phyloP scores from a whole-genome alignment of 2,797 vertebrate species.

The Garrulus glandarius region DNA sequence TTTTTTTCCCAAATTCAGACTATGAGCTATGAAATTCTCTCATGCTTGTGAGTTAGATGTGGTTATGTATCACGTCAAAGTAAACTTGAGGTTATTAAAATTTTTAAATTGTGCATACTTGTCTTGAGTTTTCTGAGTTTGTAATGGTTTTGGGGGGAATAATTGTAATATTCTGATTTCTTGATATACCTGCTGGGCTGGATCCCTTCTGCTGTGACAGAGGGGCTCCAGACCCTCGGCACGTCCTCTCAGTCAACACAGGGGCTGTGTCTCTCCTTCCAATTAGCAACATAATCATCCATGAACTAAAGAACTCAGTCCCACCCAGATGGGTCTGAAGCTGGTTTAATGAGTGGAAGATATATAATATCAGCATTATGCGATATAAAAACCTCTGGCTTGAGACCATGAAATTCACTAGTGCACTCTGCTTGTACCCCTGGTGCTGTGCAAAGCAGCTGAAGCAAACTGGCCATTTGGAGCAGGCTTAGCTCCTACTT shows the following conservation, averaged over 20 bases:
- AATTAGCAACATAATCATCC: background rate
- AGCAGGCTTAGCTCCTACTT: background rate
- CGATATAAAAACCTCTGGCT: background rate
- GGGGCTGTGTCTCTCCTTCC: background rate
- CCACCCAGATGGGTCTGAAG: background rate
- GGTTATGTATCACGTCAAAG: background rate
- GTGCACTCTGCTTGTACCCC: background rate
- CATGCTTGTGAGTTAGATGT: background rate
- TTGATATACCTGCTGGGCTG: background rate
- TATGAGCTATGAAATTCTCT: background rate
- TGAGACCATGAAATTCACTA: background rate
- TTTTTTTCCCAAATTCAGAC: background rate
- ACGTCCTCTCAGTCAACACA: background rate
- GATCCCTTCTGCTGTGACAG: background rate
- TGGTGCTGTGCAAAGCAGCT: background rate
- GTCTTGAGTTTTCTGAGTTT: background rate
- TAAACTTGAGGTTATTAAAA: background rate
- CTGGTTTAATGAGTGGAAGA: background rate
- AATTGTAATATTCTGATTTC: background rate
- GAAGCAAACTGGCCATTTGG: background rate
- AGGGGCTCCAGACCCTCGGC: background rate
- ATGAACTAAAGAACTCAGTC: background rate
- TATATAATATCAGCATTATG: background rate
- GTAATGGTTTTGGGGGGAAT: fast-evolving
- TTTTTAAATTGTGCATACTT: background rate